Base-by-base conservation (phyloP, 2,888 invertebrate genomes). In the Platycheirus albimanus region DNA sequence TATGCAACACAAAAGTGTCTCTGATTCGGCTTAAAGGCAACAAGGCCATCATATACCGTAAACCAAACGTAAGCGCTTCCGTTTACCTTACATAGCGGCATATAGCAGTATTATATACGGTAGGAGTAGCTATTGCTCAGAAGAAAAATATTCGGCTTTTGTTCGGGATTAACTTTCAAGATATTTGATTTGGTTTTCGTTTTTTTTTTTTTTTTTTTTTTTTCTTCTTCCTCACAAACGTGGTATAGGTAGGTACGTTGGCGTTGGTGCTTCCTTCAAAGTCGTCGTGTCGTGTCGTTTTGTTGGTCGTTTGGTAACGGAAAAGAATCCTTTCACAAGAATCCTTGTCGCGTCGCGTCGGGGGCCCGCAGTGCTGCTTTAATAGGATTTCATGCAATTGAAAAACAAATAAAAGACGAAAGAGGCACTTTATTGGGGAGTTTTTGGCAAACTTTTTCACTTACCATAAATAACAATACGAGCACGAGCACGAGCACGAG, bases 361-460 rank as follows among this genome's bases (percentile, higher is more conserved):
- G 41, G 49, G 56, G 38, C 56, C 33, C 52, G 13, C 43, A 51
- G 52, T 67, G 67, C 33, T 6, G 45, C 45, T 61, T 67, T 76
- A 76, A 76, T 76, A 67, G 58, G 67, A 76, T 76, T 76, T 61
- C 41, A 36, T 51, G 51, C 75, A 76, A 76, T 76, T 76, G 61
- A 69, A 76, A 61, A 61, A 33, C 66, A 47, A 75, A 75, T 67
- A 67, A 75, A 76, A 61, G 67, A 76, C 72, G 72, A 64, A 66
- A 64, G 33, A 52, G n/a, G 45, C 36, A 43, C 45, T 52, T 52
- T 61, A 72, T 72, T 63, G 41, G 17, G 56, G 54, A 54, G 33
- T 38, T 13, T 13, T 8, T 45, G n/a, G 28, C 7, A 43, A 61
- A 61, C 17, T 61, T 61, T 61, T 43, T 61, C 58, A 61, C 58